Evolutionary conservation across 2,797 vertebrate species (phyloP).

Genomic region (Dendrocincla tyrannina): DNA sequence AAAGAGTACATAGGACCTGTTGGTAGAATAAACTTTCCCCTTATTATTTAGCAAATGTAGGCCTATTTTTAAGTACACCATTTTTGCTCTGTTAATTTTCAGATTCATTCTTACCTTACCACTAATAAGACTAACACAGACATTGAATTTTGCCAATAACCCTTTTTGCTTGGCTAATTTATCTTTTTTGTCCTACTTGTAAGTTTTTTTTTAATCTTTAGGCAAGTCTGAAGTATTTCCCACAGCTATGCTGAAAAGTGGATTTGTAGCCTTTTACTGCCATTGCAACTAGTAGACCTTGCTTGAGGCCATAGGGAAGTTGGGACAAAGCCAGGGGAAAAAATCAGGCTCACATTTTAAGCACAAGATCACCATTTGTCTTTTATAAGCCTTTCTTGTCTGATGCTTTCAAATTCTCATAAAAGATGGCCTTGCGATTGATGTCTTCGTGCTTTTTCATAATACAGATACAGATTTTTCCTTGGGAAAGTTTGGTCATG

Average conservation of each 20-base stretch:
- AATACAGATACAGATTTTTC: neutral
- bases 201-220: neutral
- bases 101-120: neutral
- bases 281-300: neutral
- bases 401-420: neutral
- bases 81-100: neutral
- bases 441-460: neutral
- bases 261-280: neutral
- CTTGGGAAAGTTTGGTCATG: neutral
- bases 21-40: neutral
- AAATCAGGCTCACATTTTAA: neutral
- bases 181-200: neutral
- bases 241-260: neutral
- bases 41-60: neutral
- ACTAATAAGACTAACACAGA: neutral
- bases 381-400: neutral
- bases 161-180: neutral
- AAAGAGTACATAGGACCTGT: neutral
- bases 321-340: neutral
- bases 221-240: neutral
- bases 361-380: neutral
- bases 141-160: neutral
- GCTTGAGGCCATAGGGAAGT: neutral
- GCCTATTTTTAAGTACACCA: neutral
- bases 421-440: neutral